Evolutionary conservation across 2,888 invertebrate genomes (phyloP).

Genomic region (Aphidoletes aphidimyza): DNA sequence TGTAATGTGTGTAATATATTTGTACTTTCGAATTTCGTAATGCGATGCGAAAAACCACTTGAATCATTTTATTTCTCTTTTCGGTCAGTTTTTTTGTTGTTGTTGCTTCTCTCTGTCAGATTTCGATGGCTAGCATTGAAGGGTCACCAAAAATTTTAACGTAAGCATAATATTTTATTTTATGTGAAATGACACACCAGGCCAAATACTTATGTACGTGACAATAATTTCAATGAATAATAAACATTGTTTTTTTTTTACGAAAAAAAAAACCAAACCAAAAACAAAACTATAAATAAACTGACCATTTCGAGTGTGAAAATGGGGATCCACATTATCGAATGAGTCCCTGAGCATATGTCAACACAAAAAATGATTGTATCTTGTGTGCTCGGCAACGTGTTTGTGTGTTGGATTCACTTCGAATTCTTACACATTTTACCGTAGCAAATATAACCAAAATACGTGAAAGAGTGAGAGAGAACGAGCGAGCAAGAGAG

Average conservation of each 20-base stretch:
- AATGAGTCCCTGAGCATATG: too few relatives aligned
- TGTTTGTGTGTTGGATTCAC: neutral
- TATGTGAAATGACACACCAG: neutral
- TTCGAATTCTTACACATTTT: conserved; percentile 43
- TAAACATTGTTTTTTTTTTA: neutral
- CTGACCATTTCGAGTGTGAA: too few relatives aligned
- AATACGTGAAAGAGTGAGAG: neutral
- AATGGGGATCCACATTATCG: too few relatives aligned
- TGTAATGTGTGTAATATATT: conserved; percentile 30
- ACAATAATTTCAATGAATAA: neutral
- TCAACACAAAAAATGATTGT: neutral
- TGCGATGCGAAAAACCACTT: conserved; percentile 24
- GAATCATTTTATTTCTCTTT: neutral
- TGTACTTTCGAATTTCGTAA: conserved; percentile 48
- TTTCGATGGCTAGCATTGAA: neutral
- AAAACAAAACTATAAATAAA: too few relatives aligned
- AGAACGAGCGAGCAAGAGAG: too few relatives aligned
- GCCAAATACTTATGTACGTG: neutral
- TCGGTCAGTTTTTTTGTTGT: neutral
- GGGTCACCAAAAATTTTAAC: neutral
- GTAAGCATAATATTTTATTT: neutral
- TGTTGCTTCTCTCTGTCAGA: conserved; percentile 1
- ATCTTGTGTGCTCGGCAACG: neutral
- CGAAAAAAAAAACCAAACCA: too few relatives aligned
- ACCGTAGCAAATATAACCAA: neutral